Conservation (phyloP, 2,888 invertebrate genomes). For the Poecilus cupreus region DNA sequence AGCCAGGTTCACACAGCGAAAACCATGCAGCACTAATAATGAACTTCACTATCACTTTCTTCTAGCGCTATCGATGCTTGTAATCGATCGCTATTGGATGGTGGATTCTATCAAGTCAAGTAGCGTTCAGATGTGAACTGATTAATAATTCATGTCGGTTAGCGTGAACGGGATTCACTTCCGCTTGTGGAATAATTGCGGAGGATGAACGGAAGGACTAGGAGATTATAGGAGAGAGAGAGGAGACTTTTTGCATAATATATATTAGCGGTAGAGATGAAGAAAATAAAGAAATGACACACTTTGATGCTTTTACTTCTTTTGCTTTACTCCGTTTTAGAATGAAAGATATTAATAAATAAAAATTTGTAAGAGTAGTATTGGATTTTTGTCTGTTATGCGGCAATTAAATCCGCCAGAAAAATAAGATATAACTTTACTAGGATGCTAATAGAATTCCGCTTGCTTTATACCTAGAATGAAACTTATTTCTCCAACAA, state of each 20-base stretch:
- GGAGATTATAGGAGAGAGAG: neutral
- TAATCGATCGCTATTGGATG: slow-evolving; percentile 5
- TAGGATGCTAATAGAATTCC: no score
- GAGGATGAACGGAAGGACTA: slow-evolving; percentile 25
- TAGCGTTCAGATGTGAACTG: slow-evolving; percentile 1
- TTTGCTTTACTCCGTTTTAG: no score
- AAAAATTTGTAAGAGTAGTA: no score
- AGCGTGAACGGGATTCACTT: slow-evolving; percentile 34
- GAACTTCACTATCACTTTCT: slow-evolving; percentile 48
- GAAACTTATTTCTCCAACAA: no score
- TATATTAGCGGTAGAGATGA: no score
- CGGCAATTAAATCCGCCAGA: no score
- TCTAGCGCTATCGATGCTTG: slow-evolving; percentile 3
- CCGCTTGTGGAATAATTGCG: slow-evolving; percentile 40
- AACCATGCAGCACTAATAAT: neutral
- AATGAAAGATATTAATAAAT: no score
- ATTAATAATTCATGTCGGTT: slow-evolving; percentile 48
- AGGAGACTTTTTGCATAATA: neutral
- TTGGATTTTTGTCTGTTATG: no score
- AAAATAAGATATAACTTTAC: no score
- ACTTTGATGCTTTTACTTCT: no score
- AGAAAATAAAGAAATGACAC: no score
- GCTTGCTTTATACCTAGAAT: no score
- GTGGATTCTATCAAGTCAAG: neutral
- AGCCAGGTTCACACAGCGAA: slow-evolving; percentile 8